Base-by-base conservation (phyloP, 92 coral and sea anemone genomes). In the Palythoa grandis region DNA sequence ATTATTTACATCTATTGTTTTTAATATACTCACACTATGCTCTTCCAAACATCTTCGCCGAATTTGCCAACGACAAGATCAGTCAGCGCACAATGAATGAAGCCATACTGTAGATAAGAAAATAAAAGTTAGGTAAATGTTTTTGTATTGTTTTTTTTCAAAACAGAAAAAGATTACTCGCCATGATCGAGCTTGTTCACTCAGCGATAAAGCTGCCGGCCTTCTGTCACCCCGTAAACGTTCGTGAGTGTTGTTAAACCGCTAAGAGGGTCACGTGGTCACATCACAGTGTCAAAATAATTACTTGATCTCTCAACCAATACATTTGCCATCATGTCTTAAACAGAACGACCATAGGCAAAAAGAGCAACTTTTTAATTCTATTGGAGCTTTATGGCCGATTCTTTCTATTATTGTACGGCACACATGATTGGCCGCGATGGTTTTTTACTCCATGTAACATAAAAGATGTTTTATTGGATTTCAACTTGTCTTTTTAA, bases 1-100 rank as follows among this genome's bases (percentile, higher is more conserved):
- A 52, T 1, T 35, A 67, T 75, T 82, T 52, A 67, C 48, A 61
- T 52, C 47, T 68, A 23, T 15, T 73, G 74, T 68, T 58, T 23
- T n/a, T n/a, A n/a, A n/a, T 40, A 48, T 84, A 85, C 99, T 86
- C 87, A 97, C 99, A 97, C 87, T 57, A 97, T 92, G 82, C 93
- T 83, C 74, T 84, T 83, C 99, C 99, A 97, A 12, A 85, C 96
- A 15, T 95, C 98, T 85, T 97, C 98, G 82, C 99, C 99, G 73
- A 97, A 97, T 75, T 94, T 94, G 47, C 95, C 92, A 69, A 97
- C 84, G 50, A 97, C 98, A 57, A 97, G 87, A 85, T 97, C 99
- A 37, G 99, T 96, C 2, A 97, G 88, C 15, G 98, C 98, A 25
- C 99, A 97, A 82, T 97, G 99, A 10, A 97, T 91, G 86, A 97